A percentile compares a stretch with the other conserved stretches of the same genome.
phyloP scores from a whole-genome alignment of 64 coral and sea anemone species.

The Actinia tenebrosa region DNA sequence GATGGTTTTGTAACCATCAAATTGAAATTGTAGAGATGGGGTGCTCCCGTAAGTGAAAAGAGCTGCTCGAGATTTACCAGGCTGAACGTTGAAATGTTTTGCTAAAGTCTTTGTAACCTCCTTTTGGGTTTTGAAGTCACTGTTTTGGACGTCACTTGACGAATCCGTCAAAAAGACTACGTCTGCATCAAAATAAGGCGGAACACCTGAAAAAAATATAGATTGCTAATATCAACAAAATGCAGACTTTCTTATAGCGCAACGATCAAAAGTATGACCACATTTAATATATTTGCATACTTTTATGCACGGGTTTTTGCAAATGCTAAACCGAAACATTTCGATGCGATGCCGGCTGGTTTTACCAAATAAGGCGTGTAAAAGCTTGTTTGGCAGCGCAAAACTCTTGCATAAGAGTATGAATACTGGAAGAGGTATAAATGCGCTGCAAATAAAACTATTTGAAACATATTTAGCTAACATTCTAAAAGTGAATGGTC shows the following conservation, averaged over 20 bases:
- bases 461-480: too few relatives aligned
- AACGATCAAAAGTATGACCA: too few relatives aligned
- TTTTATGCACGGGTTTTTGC: too few relatives aligned
- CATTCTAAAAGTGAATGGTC: too few relatives aligned
- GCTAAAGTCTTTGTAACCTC: constrained; percentile 40
- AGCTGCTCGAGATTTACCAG: constrained; percentile 41
- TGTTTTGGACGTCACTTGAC: constrained; percentile 29
- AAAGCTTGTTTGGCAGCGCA: too few relatives aligned
- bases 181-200: constrained; percentile 37
- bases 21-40: background rate
- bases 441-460: too few relatives aligned
- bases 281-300: too few relatives aligned
- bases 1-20: constrained; percentile 1
- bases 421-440: too few relatives aligned
- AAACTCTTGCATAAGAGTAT: too few relatives aligned
- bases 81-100: constrained; percentile 41
- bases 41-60: constrained; percentile 32
- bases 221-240: background rate
- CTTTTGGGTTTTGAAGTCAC: constrained; percentile 42
- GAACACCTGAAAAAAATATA: constrained; percentile 31
- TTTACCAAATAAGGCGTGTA: too few relatives aligned
- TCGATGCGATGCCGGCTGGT: too few relatives aligned
- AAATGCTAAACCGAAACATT: too few relatives aligned
- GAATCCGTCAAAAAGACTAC: constrained; percentile 66
- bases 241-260: background rate